Base-by-base conservation (phyloP, 2,888 invertebrate species). In the Papilio elwesi region DNA sequence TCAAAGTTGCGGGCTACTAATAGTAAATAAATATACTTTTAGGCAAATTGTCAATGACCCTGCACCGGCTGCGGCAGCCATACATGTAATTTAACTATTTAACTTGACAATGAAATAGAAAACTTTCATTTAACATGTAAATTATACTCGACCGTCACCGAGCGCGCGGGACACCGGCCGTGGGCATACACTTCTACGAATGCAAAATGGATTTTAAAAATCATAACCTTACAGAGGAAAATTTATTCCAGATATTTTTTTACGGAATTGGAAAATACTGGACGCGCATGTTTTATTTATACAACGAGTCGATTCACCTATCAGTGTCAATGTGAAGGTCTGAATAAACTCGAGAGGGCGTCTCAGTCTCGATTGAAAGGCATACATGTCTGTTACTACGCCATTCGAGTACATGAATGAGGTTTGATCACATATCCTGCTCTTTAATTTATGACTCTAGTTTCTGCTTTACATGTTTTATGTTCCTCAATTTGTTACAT, bases 281-380 rank as follows among this genome's bases (percentile, higher is more conserved):
- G 73, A 70, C 67, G 69, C 71, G 73, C 55, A 83, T 88, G 84
- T 79, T 86, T 87, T 86, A 89, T 89, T 82, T 80, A 88, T 85
- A 74, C 53, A 71, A 78, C 80, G 81, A 83, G 83, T 83, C 80
- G 83, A 82, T 81, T 85, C 80, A 87, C 87, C 81, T 85, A 85
- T 87, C 88, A 88, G 81, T 88, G 87, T 87, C 89, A 89, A 82
- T 89, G 87, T 80, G 88, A 88, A 86, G 85, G 83, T 78, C 78
- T 26, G 26, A 26, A 26, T 75, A 75, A 76, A 80, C 79, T 78
- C 51, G 16, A 71, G 70, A 67, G 53, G 51, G 55, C 66, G 73
- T 68, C 12, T 70, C 59, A n/a, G 71, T 62, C 72, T 73, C 73
- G 15, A 70, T 72, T 66, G 52, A 72, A 68, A 70, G 57, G 26